Evolutionary conservation across 2,888 invertebrate species (phyloP).

Genomic region (Selenia dentaria): DNA sequence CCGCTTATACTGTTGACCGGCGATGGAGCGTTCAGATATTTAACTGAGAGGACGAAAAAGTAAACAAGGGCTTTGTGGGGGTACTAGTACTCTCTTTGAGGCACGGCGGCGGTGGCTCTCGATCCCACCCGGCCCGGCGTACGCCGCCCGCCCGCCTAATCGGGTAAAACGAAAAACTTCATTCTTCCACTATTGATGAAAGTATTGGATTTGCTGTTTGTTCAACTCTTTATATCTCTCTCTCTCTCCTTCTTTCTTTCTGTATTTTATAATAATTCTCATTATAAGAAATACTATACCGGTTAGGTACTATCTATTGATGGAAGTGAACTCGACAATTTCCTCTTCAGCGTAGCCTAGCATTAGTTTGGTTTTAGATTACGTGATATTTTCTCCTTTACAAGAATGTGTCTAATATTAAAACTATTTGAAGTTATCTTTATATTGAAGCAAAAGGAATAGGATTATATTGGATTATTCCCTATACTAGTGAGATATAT

Average conservation of each 20-base stretch:
- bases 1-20: constrained; percentile 63
- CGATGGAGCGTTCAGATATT: constrained; percentile 66
- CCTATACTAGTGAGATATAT: constrained; percentile 15
- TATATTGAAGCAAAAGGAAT: too few relatives aligned
- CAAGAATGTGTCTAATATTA: too few relatives aligned
- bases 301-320: constrained; percentile 15
- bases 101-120: constrained; percentile 46
- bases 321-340: constrained; percentile 13
- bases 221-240: constrained; percentile 16
- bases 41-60: constrained; percentile 60
- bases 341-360: constrained; percentile 2
- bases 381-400: too few relatives aligned
- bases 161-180: constrained; percentile 55
- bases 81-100: constrained; percentile 40
- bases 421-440: too few relatives aligned
- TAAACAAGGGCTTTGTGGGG: constrained; percentile 60
- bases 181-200: constrained; percentile 45
- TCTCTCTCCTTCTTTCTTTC: constrained; percentile 5
- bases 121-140: constrained; percentile 37
- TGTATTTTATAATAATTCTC: too few relatives aligned
- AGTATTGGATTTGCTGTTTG: constrained; percentile 34
- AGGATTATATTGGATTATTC: constrained; percentile 7
- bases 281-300: constrained; percentile 25
- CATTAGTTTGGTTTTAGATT: too few relatives aligned
- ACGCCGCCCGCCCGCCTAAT: constrained; percentile 45